Percentiles rank a stretch among this genome's conserved stretches.
These are phyloP conservation scores for Caenorhabditis remanei DNA, from an alignment of 1,140 invertebrate genomes.

Conservation along the genomic window DNA sequence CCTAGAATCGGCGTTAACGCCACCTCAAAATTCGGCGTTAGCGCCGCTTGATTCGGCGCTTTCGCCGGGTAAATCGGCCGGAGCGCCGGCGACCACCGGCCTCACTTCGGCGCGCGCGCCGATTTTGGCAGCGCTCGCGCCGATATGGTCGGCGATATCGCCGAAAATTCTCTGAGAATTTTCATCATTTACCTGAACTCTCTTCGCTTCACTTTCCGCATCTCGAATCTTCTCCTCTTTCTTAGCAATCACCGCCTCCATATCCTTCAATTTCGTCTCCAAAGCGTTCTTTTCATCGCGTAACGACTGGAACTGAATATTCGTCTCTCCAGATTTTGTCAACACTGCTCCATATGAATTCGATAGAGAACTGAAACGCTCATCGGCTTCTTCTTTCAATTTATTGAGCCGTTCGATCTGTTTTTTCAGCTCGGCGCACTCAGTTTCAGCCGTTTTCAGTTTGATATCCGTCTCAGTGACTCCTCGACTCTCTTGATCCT, in stretches of 20 bases:
- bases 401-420: neutral
- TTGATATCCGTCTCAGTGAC: neutral
- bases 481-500: neutral
- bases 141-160: too few species aligned
- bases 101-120: too few species aligned
- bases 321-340: neutral
- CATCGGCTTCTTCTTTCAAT: neutral
- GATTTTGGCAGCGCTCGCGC: too few species aligned
- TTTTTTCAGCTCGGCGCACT: neutral
- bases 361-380: neutral
- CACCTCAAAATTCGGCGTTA: too few species aligned
- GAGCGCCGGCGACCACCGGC: too few species aligned
- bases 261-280: neutral
- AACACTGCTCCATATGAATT: neutral
- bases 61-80: too few species aligned
- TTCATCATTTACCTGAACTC: neutral
- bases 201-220: neutral
- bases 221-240: conserved; percentile 38
- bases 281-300: neutral
- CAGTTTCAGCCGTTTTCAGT: neutral
- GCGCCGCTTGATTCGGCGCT: too few species aligned
- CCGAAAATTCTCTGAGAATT: too few species aligned
- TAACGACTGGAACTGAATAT: neutral
- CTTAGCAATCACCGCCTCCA: neutral
- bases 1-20: too few species aligned